Evolutionary conservation across 1,140 invertebrate genomes (phyloP), one percentile per base, ranked within the genome.

Genomic region (Pinna nobilis): DNA sequence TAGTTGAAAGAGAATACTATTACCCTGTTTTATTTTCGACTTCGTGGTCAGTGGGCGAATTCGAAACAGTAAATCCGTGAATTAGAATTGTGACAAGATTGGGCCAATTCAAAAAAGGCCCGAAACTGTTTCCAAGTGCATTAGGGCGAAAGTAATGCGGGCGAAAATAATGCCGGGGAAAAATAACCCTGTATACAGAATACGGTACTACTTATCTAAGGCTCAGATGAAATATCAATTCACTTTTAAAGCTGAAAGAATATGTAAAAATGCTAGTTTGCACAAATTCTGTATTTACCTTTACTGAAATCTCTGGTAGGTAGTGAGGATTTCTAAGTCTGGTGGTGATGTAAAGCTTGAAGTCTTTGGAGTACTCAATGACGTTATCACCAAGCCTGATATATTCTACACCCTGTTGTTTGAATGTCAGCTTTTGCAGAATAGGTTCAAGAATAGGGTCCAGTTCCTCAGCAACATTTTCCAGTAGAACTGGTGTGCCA

Each of bases 381-480:
- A 87, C 79, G 67, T 86, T 90, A 74, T 89, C 88, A 13, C 88
- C 88, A 6, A 89, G 82, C 39, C 85, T 79, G 59, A 90, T 88
- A 74, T 89, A 89, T 33, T 90, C 88, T 5, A 90, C 88, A 61
- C 88, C 88, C 72, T 88, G 87, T 68, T 88, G 86, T 71, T 83
- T 83, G 82, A 88, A 89, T 28, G 86, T 89, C 55, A 83, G 73
- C 70, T 89, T 90, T 79, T 89, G 85, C 20, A 90, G 79, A 15
- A 90, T 82, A 7, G 88, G 85, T 35, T 90, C 87, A 15, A 90
- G 79, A 60, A 89, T 82, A 2, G 89, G 88, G 63, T 90, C 89
- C 7, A 90, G 80, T 68, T 90, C 89, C 76, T 90, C 89, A 3
- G 75, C 88, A 3, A 90, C 85, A 81, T 89, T 89, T 74, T 90